Base-by-base conservation (phyloP, 2,888 invertebrate genomes). In the Ptycholaimellus sp. region DNA sequence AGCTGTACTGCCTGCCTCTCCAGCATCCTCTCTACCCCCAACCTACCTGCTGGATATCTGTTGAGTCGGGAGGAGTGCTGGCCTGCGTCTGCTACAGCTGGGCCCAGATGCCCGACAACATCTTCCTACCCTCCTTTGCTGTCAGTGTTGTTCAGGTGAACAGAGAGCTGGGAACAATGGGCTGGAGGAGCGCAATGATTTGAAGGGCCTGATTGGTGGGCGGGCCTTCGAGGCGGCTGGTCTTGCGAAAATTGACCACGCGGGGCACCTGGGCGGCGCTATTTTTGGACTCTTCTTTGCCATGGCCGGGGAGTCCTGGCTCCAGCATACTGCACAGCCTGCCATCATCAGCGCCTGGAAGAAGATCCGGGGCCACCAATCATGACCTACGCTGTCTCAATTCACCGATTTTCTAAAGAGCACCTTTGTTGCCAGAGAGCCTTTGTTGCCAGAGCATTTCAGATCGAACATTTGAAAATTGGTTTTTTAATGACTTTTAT, bases 51-150 rank as follows among this genome's bases (percentile, higher is more conserved):
- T 22, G n/a, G n/a, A n/a, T n/a, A n/a, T n/a, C n/a, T n/a, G n/a
- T n/a, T n/a, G n/a, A 87, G 82, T 87, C 85, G 23, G 93, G 93
- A 40, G 87, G 90, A 35, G 79, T 93, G 48, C 76, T 87, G 75
- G 74, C 76, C 19, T 68, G 90, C 34, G 61, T 93, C 41, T 76
- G 77, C 19, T 80, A 74, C 56, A 74, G 80, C 2, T 90, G 87
- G 59, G 69, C 74, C 35, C 72, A 76, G 53, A 76, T 74, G 61
- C 93, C 93, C 4, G 76, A 90, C 46, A 74, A 76, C n/a, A 69
- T 71, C 57, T 65, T 96, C 39, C 73, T 74, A 51, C 76, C 96
- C 41, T 72, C 87, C 40, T 68, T 79, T 46, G 74, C 76, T 22
- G 87, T 93, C 59, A 74, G 80, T 23, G 87, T 87, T 19, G 72